A percentile compares a stretch with the other conserved stretches of the same genome.
Conservation (phyloP, 2,797 vertebrate genomes). For the Phataginus tetradactyla region DNA sequence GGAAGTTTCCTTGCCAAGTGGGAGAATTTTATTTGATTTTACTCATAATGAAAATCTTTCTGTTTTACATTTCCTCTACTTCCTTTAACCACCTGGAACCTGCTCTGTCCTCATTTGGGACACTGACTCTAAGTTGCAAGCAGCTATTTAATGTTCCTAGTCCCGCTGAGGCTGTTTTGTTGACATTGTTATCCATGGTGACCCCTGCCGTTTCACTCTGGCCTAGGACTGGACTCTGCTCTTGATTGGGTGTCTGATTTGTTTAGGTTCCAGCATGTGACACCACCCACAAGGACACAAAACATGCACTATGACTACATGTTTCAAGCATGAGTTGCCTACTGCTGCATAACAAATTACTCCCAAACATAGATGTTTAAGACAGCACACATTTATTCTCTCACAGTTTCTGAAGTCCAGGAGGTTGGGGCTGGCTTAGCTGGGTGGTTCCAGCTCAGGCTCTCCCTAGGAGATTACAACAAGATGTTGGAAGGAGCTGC, state of each 20-base stretch:
- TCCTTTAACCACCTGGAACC: neutral
- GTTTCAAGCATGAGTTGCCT: neutral
- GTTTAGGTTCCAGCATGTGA: neutral
- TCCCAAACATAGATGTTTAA: neutral
- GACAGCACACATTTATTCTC: neutral
- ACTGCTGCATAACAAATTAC: neutral
- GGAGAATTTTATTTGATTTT: constrained; percentile 31
- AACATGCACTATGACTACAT: neutral
- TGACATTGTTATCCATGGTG: neutral
- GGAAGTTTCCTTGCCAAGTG: neutral
- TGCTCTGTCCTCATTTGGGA: neutral
- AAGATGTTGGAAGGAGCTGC: neutral
- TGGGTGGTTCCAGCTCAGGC: neutral
- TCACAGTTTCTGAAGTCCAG: neutral
- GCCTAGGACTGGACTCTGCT: neutral
- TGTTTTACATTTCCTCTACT: neutral
- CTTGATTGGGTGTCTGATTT: neutral
- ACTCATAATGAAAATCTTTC: neutral
- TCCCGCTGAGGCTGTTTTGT: neutral
- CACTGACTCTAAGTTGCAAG: neutral
- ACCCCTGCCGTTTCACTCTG: neutral
- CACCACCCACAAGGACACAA: neutral
- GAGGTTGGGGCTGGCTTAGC: neutral
- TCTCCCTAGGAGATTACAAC: neutral
- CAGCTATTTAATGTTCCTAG: neutral